Evolutionary conservation across 2,113 vertebrate genomes (phyloP), one percentile per base, ranked within the genome.

Genomic region (Regulus satrapa): DNA sequence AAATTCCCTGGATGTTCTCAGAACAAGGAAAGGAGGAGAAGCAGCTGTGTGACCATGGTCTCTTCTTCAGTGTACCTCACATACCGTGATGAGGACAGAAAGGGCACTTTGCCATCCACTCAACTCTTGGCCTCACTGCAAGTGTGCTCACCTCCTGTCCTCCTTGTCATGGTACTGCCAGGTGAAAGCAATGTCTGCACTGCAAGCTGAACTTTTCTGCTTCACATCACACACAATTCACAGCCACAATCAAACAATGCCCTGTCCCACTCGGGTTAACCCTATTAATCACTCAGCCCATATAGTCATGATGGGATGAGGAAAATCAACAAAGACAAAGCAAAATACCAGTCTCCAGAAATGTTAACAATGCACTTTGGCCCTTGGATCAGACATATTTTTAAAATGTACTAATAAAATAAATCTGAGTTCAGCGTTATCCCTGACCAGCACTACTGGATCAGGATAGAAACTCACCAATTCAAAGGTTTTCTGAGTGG

Each of bases 281-380:
- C n/a, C n/a, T n/a, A 36, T 49, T 80, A 68, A 63, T 17, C 0
- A 1, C 12, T 32, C 2, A 0, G 8, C 8, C 23, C 20, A 29
- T 32, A 11, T 9, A 26, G 9, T 71, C 71, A 51, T 28, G 34
- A 20, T 46, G 8, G 7, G 14, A 49, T 66, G 12, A 68, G 32
- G 40, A 72, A 94, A 92, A 75, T 18, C 23, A 43, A 12, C 0
- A 0, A 9, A 71, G n/a, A 28, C 3, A 3, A 59, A 77, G 7
- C 5, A 14, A 75, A 75, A 54, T 6, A 63, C 21, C 26, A 10
- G 1, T 54, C 85, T 92, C 31, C 34, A 63, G 26, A 75, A 78
- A 67, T 13, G 6, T 5, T 54, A 28, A 19, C 19, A 41, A 16
- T 32, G 23, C 6, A 45, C 16, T 78, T 54, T 56, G 25, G 31